Conservation (phyloP, 1,140 invertebrate species). For the Lepidurus packardi region DNA sequence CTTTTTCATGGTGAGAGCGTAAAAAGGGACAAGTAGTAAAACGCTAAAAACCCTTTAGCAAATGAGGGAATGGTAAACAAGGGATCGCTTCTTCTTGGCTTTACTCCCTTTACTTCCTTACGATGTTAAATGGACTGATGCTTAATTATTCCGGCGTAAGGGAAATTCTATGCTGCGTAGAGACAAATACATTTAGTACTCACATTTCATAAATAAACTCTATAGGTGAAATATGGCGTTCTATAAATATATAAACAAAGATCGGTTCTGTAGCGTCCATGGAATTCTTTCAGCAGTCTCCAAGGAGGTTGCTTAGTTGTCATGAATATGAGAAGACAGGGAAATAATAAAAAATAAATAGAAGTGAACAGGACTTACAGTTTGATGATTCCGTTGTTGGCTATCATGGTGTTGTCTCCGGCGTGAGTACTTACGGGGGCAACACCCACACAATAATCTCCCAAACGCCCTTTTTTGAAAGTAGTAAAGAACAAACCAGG, state of each 20-base stretch:
- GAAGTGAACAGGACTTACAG: neutral
- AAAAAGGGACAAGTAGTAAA: neutral
- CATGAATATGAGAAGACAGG: neutral
- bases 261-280: too few relatives aligned
- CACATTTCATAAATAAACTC: too few relatives aligned
- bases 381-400: neutral
- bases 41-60: constrained; percentile 17
- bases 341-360: neutral
- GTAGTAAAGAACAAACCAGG: neutral
- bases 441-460: neutral
- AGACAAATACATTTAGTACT: too few relatives aligned
- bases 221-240: too few relatives aligned
- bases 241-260: too few relatives aligned
- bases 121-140: neutral
- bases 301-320: neutral
- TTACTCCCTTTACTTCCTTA: neutral
- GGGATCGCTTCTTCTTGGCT: too few relatives aligned
- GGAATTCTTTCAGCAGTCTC: too few relatives aligned
- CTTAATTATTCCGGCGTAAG: neutral
- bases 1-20: neutral
- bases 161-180: neutral
- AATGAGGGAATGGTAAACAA: neutral
- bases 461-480: neutral
- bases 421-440: constrained; percentile 5
- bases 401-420: constrained; percentile 13